A percentile compares a stretch with the other conserved stretches of the same genome.
phyloP scores from a whole-genome alignment of 2,888 invertebrate species.

The Polydrusus tereticollis region DNA sequence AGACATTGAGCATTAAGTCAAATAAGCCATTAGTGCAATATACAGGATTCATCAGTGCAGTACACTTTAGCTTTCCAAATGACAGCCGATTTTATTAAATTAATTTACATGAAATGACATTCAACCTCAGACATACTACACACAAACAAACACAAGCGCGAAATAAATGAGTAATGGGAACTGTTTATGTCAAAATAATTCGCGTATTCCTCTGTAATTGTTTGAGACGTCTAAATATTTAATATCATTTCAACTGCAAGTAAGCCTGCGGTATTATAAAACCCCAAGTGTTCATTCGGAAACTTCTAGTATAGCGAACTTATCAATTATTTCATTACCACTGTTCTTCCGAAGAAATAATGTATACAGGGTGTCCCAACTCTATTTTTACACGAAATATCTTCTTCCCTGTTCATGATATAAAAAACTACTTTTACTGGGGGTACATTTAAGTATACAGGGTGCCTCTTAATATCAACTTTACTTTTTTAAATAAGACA shows the following conservation, averaged over 20 bases:
- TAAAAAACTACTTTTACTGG: no score
- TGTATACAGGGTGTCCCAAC: background rate
- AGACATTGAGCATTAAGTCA: constrained; percentile 35
- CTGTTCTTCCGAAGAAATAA: no score
- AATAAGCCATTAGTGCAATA: constrained; percentile 36
- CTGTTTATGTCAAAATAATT: constrained; percentile 35
- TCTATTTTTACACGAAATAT: no score
- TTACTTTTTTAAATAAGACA: no score
- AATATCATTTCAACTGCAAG: constrained; percentile 14
- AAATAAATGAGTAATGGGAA: constrained; percentile 26
- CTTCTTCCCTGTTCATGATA: no score
- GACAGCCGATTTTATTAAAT: constrained; percentile 41
- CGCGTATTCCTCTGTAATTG: constrained; percentile 26
- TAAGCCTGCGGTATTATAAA: background rate
- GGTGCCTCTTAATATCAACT: no score
- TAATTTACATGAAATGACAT: constrained; percentile 31
- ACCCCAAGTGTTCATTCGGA: background rate
- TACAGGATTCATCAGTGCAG: constrained; percentile 37
- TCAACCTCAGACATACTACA: constrained; percentile 5
- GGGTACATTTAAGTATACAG: no score
- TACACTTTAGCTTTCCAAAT: constrained; percentile 31
- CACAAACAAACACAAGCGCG: constrained; percentile 21
- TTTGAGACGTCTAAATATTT: constrained; percentile 22
- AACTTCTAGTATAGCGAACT: background rate
- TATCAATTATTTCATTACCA: background rate